Evolutionary conservation across 2,797 vertebrate genomes (phyloP), one percentile per base, ranked within the genome.

Genomic region (Emydoidea blandingii): DNA sequence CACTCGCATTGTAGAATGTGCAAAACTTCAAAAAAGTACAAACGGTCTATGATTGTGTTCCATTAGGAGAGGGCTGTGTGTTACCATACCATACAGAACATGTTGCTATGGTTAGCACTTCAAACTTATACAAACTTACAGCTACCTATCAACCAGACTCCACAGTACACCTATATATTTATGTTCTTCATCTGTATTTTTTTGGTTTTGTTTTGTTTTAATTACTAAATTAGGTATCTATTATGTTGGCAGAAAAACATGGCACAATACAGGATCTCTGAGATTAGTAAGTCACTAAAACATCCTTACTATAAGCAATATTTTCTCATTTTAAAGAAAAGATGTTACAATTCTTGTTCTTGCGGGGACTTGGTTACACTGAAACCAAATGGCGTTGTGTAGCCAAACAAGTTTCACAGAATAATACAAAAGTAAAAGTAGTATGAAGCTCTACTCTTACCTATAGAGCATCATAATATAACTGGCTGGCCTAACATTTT

Each of bases 401-500:
- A 88, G 25, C 11, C 80, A 81, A 93, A 47, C 6, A 91, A 89
- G 79, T 88, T 83, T 76, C 29, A 29, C 11, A 5, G 56, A 87
- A n/a, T 50, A 79, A 85, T 57, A 31, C 89, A 93, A 83, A 79
- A 54, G 34, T 5, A 92, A 82, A 79, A 57, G 29, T 5, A 3
- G 0, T 44, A 56, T 21, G 50, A 89, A 53, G 29, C 41, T 83
- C 49, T 92, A n/a, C 59, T 83, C 14, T 81, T 88, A 62, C 85
- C 54, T 92, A 80, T 82, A 88, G 74, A 88, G 41, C 80, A 82
- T 74, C 91, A 8, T 88, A 90, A 96, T 97, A 89, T 94, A 98
- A 97, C 93, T 97, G 96, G 94, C 96, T 92, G 47, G 90, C 81
- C 94, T 96, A 96, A 97, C 95, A 97, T 97, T 97, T 97, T 97